Evolutionary conservation across 2,113 vertebrate genomes (phyloP).

Genomic region (Macroglossus sobrinus): DNA sequence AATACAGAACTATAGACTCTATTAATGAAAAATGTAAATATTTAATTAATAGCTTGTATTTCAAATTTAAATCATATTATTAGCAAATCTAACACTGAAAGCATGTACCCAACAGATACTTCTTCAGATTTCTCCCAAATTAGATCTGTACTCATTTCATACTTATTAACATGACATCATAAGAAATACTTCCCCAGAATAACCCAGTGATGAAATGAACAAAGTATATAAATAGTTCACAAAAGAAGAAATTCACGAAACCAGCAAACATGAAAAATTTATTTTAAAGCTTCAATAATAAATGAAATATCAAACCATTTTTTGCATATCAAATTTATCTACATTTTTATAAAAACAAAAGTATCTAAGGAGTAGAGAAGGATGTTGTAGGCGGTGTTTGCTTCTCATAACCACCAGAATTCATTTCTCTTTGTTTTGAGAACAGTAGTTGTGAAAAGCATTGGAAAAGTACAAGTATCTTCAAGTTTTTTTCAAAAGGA

Average conservation of each 20-base stretch:
- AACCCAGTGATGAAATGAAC: neutral
- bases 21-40: neutral
- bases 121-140: neutral
- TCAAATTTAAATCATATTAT: neutral
- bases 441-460: neutral
- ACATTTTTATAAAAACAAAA: neutral
- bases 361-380: neutral
- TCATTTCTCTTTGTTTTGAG: neutral
- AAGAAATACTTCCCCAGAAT: neutral
- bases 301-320: neutral
- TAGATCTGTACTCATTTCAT: neutral
- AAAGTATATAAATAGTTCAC: neutral
- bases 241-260: neutral
- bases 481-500: neutral
- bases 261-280: neutral
- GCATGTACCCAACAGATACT: neutral
- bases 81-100: neutral
- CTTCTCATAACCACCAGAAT: neutral
- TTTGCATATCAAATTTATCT: neutral
- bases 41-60: neutral
- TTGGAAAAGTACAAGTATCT: neutral
- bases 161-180: neutral
- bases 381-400: neutral
- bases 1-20: neutral
- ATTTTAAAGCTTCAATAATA: neutral